Evolutionary conservation across 2,113 vertebrate genomes (phyloP).

Genomic region (Tor tambroides): DNA sequence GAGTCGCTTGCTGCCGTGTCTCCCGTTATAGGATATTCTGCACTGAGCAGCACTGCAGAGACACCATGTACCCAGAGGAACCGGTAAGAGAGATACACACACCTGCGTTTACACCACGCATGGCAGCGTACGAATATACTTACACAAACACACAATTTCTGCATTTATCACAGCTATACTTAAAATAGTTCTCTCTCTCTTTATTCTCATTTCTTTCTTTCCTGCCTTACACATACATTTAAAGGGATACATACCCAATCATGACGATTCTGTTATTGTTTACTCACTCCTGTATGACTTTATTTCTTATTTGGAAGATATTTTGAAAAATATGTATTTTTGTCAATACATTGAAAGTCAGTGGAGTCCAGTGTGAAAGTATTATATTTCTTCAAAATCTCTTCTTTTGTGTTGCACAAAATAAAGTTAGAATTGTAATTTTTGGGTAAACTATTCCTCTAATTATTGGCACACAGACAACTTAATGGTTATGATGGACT

Average conservation of each 20-base stretch:
- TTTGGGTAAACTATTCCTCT: background rate
- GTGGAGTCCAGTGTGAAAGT: background rate
- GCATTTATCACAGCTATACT: background rate
- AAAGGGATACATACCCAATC: background rate
- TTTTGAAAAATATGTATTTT: background rate
- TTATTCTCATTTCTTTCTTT: background rate
- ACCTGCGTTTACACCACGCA: background rate
- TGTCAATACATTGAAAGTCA: background rate
- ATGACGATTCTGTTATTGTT: background rate
- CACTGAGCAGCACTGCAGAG: slow-evolving; percentile 54
- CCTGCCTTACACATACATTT: background rate
- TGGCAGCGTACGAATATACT: background rate
- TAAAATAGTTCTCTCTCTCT: background rate
- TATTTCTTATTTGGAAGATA: background rate
- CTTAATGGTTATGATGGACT: background rate
- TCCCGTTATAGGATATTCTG: slow-evolving; percentile 43
- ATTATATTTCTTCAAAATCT: background rate
- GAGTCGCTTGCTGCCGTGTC: slow-evolving; percentile 57
- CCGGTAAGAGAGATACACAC: slow-evolving; percentile 64
- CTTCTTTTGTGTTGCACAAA: background rate
- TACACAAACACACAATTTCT: background rate
- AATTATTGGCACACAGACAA: background rate
- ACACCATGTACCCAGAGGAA: slow-evolving; percentile 74
- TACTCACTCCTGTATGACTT: background rate
- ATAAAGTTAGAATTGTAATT: background rate